These are phyloP conservation scores for Drosophila mayaguana DNA, from an alignment of 2,888 invertebrate species.

Conservation along the genomic window DNA sequence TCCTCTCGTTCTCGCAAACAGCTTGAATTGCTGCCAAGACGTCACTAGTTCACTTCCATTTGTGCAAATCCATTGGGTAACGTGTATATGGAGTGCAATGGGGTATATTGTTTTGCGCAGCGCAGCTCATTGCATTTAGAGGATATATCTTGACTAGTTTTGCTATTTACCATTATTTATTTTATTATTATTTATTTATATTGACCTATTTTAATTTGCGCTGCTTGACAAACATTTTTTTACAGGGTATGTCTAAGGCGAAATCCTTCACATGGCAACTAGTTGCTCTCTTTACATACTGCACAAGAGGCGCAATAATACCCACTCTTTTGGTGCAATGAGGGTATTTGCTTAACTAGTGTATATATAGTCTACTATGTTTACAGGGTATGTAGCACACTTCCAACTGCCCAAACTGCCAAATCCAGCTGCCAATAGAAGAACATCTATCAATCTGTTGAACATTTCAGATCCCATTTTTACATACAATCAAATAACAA, in stretches of 20 bases:
- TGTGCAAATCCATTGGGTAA: slow-evolving; percentile 33
- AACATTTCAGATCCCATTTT: neutral
- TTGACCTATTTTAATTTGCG: neutral
- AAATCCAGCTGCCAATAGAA: neutral
- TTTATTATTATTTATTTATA: neutral
- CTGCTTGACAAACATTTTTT: neutral
- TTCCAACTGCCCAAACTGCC: neutral
- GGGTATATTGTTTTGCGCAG: neutral
- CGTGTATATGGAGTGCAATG: neutral
- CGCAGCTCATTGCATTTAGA: neutral
- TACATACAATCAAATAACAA: neutral
- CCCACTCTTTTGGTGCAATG: neutral
- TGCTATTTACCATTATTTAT: neutral
- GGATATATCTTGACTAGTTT: neutral
- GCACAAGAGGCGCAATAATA: neutral
- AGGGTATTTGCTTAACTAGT: neutral
- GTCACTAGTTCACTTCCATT: slow-evolving; percentile 31
- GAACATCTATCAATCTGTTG: neutral
- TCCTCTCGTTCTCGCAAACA: neutral
- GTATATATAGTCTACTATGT: neutral
- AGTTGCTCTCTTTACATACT: slow-evolving; percentile 3
- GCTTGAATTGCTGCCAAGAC: slow-evolving; percentile 42
- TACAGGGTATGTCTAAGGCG: slow-evolving; percentile 14
- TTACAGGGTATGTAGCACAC: neutral
- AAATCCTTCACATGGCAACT: neutral